A percentile compares a stretch with the other conserved stretches of the same genome.
phyloP scores from a whole-genome alignment of 1,140 invertebrate genomes.

The Drosophila pectinifera region DNA sequence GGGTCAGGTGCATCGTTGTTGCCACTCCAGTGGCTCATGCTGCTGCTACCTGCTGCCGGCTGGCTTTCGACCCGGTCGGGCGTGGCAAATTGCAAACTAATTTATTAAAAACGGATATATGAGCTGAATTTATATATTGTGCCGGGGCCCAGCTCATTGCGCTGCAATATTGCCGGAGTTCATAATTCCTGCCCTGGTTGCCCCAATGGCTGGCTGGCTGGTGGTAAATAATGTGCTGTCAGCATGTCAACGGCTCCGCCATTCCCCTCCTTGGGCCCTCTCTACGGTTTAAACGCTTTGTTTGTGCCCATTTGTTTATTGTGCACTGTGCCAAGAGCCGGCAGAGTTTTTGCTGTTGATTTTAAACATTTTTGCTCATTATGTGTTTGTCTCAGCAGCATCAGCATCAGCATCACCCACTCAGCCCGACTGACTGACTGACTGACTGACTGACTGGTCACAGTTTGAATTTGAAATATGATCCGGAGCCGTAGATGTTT shows the following conservation, averaged over 20 bases:
- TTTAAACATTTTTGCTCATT: conserved; percentile 57
- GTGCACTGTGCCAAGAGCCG: conserved; percentile 6
- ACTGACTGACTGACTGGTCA: conserved; percentile 12
- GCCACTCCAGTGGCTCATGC: conserved; percentile 36
- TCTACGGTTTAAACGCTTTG: conserved; percentile 4
- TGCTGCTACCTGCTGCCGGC: conserved; percentile 3
- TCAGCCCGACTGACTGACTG: conserved; percentile 8
- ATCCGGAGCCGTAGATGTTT: conserved; percentile 26
- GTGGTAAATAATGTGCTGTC: conserved; percentile 64
- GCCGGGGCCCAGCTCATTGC: conserved; percentile 36
- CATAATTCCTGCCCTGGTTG: conserved; percentile 40
- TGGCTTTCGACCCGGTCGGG: conserved; percentile 32
- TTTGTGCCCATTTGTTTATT: conserved; percentile 32
- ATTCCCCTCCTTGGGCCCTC: conserved; percentile 1
- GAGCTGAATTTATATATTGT: conserved; percentile 49
- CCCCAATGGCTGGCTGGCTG: neutral
- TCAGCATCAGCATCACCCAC: neutral
- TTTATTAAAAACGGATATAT: conserved; percentile 68
- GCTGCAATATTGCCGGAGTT: conserved; percentile 50
- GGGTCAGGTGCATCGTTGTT: conserved; percentile 15
- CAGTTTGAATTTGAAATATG: conserved; percentile 53
- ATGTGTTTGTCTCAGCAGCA: conserved; percentile 21
- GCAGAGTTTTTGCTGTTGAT: conserved; percentile 17
- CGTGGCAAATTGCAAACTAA: conserved; percentile 62
- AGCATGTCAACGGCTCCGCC: conserved; percentile 54